These are phyloP conservation scores for Rotaria sp. DNA, from an alignment of 2,888 invertebrate species.

Conservation along the genomic window DNA sequence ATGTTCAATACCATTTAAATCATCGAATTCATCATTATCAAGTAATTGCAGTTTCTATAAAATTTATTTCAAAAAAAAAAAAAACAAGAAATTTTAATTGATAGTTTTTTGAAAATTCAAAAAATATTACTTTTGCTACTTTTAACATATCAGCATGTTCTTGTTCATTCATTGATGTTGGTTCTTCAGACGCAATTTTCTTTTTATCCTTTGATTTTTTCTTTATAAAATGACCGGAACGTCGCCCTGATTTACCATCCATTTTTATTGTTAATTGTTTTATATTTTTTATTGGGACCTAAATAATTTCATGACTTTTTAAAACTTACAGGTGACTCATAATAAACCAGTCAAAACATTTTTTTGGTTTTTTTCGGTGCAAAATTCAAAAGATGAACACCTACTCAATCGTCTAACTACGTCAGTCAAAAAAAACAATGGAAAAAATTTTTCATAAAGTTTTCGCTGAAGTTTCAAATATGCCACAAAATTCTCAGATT, in stretches of 20 bases:
- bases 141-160: background rate
- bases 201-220: background rate
- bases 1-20: background rate
- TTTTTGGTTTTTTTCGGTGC: too few species aligned
- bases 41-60: background rate
- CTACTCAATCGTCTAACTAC: too few species aligned
- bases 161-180: background rate
- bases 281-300: background rate
- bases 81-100: background rate
- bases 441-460: too few species aligned
- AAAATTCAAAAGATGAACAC: too few species aligned
- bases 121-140: slow-evolving; percentile 7
- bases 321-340: too few species aligned
- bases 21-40: background rate
- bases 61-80: background rate
- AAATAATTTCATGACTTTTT: background rate
- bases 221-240: background rate
- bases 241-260: background rate
- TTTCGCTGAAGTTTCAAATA: too few species aligned
- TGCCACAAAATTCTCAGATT: too few species aligned
- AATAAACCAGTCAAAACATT: too few species aligned
- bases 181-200: background rate
- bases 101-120: too few species aligned
- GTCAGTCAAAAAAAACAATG: too few species aligned
- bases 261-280: background rate